phyloP scores from a whole-genome alignment of 2,113 vertebrate genomes.

The Caracal caracal region DNA sequence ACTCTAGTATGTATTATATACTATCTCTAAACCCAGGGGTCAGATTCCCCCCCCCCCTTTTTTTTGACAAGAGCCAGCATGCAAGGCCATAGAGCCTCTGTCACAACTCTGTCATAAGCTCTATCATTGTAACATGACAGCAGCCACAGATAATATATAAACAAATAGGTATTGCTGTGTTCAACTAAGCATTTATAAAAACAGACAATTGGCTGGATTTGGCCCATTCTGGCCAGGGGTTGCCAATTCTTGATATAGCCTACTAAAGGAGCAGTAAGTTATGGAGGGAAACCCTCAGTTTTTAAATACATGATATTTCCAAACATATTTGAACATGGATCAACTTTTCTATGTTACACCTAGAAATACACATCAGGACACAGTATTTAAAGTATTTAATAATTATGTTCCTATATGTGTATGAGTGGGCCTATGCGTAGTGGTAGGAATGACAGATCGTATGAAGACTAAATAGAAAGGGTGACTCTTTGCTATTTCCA shows the following conservation, averaged over 20 bases:
- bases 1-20: background rate
- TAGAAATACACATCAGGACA: background rate
- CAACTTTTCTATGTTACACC: background rate
- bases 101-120: background rate
- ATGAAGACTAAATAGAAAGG: background rate
- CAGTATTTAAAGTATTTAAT: background rate
- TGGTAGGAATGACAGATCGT: too few relatives aligned
- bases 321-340: background rate
- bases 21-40: background rate
- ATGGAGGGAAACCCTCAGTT: background rate
- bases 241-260: background rate
- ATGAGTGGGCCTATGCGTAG: too few relatives aligned
- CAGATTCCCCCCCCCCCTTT: background rate
- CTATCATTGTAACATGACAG: background rate
- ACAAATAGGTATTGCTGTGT: background rate
- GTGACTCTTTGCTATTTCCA: background rate
- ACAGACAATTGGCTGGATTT: background rate
- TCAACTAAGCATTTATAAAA: background rate
- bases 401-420: background rate
- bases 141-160: background rate
- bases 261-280: background rate
- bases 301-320: background rate
- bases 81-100: background rate
- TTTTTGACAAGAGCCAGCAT: background rate
- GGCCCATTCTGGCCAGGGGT: background rate